A percentile compares a stretch with the other conserved stretches of the same genome.
Conservation (phyloP, 2,113 vertebrate species). For the Vanacampus margaritifer region DNA sequence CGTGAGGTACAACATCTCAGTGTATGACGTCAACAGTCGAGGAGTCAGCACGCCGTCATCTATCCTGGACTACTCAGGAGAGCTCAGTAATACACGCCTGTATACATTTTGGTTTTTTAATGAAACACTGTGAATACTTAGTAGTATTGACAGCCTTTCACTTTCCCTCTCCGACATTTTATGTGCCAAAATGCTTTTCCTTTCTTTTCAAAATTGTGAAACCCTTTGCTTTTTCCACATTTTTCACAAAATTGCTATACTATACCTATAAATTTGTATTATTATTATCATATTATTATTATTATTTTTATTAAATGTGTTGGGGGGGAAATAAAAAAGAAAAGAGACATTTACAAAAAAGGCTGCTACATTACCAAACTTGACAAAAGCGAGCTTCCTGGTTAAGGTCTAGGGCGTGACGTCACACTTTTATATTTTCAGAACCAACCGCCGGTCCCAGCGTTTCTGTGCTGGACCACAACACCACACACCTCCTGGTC, state of each 20-base stretch:
- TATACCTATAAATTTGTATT: too few relatives aligned
- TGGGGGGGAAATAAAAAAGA: too few relatives aligned
- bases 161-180: too few relatives aligned
- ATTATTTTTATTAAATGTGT: too few relatives aligned
- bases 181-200: too few relatives aligned
- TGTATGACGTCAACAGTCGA: constrained; percentile 62
- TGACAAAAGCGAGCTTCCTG: neutral
- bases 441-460: constrained; percentile 56
- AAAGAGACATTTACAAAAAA: too few relatives aligned
- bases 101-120: neutral
- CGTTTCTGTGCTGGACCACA: constrained; percentile 28
- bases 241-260: too few relatives aligned
- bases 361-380: neutral
- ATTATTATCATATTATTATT: too few relatives aligned
- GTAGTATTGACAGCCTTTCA: too few relatives aligned
- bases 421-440: constrained; percentile 29
- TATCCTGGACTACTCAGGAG: constrained; percentile 53
- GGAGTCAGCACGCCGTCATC: constrained; percentile 63
- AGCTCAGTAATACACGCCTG: constrained; percentile 48
- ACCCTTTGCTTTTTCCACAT: too few relatives aligned
- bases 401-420: neutral
- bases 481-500: constrained; percentile 37
- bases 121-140: too few relatives aligned
- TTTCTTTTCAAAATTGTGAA: too few relatives aligned
- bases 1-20: constrained; percentile 63